Conservation (phyloP, 1,140 invertebrate species). For the Drosophila mayri region DNA sequence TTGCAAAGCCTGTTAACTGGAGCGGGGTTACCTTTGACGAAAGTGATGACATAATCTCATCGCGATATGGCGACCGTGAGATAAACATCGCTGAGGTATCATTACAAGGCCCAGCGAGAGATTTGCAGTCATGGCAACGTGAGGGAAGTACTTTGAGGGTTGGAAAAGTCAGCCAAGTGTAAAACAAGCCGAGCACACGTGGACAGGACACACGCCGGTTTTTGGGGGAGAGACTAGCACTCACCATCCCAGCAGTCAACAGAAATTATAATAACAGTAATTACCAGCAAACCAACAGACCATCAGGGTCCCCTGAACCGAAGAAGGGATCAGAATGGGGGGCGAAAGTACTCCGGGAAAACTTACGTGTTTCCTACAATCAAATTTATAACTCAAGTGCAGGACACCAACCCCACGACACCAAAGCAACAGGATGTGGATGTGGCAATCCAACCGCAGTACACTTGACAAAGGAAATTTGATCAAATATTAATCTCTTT, state of each 20-base stretch:
- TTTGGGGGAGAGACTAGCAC: constrained; percentile 12
- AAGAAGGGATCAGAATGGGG: neutral
- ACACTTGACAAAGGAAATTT: constrained; percentile 1
- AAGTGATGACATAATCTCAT: constrained; percentile 64
- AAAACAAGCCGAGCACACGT: constrained; percentile 73
- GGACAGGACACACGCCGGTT: constrained; percentile 52
- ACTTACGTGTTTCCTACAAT: constrained; percentile 72
- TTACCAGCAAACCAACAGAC: constrained; percentile 60
- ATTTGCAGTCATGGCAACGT: constrained; percentile 68
- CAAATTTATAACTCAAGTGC: constrained; percentile 74
- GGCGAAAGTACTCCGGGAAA: constrained; percentile 17
- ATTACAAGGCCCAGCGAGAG: constrained; percentile 44
- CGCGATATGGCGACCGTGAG: constrained; percentile 50
- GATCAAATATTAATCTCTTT: neutral
- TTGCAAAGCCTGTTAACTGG: constrained; percentile 51
- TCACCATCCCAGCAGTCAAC: constrained; percentile 64
- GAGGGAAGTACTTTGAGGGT: constrained; percentile 9
- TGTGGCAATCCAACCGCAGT: constrained; percentile 26
- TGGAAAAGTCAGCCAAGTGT: constrained; percentile 60
- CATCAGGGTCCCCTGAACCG: constrained; percentile 2
- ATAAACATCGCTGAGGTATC: constrained; percentile 70
- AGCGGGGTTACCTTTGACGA: constrained; percentile 68
- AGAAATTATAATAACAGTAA: constrained; percentile 83
- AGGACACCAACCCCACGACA: constrained; percentile 46
- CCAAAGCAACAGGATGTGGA: constrained; percentile 33